Evolutionary conservation across 2,797 vertebrate species (phyloP).

Genomic region (Chlorospingus semifuscus): DNA sequence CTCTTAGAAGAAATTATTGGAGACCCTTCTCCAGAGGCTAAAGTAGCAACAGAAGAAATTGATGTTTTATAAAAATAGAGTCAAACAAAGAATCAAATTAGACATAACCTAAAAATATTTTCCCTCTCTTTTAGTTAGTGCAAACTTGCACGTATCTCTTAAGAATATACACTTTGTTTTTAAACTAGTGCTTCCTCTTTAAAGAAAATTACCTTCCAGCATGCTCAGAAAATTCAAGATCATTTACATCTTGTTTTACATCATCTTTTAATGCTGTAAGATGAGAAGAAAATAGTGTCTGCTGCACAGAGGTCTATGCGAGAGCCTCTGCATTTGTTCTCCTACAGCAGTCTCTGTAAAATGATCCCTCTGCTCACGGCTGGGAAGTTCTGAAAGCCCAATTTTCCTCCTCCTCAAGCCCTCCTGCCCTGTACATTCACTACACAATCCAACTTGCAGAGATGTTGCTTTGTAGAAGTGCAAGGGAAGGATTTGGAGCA

Average conservation of each 20-base stretch:
- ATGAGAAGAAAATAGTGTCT: slow-evolving; percentile 71
- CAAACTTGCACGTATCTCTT: background rate
- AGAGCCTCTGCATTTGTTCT: slow-evolving; percentile 63
- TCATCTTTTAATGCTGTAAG: slow-evolving; percentile 61
- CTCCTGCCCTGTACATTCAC: background rate
- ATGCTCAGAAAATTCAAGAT: slow-evolving; percentile 40
- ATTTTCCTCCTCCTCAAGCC: slow-evolving; percentile 19
- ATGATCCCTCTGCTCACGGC: slow-evolving; percentile 33
- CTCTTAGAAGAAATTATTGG: background rate
- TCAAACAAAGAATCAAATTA: background rate
- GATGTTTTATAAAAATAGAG: background rate
- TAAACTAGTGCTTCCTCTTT: background rate
- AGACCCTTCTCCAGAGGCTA: background rate
- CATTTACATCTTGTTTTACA: slow-evolving; percentile 33
- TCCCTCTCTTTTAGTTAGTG: background rate
- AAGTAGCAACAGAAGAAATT: background rate
- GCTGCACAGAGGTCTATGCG: background rate
- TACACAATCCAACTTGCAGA: slow-evolving; percentile 17
- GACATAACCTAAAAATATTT: background rate
- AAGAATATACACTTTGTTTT: background rate
- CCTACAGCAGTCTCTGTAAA: slow-evolving; percentile 51
- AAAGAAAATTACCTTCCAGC: slow-evolving; percentile 48
- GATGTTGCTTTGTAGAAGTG: background rate
- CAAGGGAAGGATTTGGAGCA: slow-evolving; percentile 31
- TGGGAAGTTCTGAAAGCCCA: slow-evolving; percentile 44